Percentiles rank a stretch among this genome's conserved stretches.
phyloP scores from a whole-genome alignment of 2,797 vertebrate genomes.

The Scyliorhinus canicula region DNA sequence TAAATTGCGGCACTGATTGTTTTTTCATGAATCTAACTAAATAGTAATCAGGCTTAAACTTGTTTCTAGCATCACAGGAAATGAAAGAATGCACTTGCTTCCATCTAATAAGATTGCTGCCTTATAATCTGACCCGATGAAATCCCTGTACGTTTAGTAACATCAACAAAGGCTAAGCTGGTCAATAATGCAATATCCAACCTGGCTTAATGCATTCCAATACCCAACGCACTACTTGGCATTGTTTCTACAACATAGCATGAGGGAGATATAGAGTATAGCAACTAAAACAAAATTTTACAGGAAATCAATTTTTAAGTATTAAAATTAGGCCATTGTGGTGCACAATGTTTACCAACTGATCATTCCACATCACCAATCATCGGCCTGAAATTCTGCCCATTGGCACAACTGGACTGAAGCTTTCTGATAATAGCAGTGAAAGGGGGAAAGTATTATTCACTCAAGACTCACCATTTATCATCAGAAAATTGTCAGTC shows the following conservation, averaged over 20 bases:
- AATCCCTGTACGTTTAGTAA: not conserved
- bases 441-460: not conserved
- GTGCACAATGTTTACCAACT: not conserved
- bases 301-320: not conserved
- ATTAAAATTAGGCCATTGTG: not conserved
- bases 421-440: not conserved
- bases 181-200: not conserved
- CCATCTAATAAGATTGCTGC: not conserved
- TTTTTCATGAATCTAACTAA: not conserved
- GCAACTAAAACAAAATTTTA: not conserved
- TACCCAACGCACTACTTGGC: not conserved
- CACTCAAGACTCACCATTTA: conserved; percentile 83
- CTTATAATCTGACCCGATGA: not conserved
- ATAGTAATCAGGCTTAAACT: not conserved
- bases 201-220: not conserved
- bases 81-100: not conserved
- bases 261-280: not conserved
- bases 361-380: not conserved
- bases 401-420: not conserved
- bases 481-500: conserved; percentile 92
- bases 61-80: not conserved
- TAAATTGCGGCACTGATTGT: not conserved
- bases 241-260: not conserved
- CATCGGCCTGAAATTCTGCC: not conserved
- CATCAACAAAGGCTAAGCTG: not conserved